These are phyloP conservation scores for Carcina quercana DNA, from an alignment of 2,888 invertebrate species.

Conservation along the genomic window DNA sequence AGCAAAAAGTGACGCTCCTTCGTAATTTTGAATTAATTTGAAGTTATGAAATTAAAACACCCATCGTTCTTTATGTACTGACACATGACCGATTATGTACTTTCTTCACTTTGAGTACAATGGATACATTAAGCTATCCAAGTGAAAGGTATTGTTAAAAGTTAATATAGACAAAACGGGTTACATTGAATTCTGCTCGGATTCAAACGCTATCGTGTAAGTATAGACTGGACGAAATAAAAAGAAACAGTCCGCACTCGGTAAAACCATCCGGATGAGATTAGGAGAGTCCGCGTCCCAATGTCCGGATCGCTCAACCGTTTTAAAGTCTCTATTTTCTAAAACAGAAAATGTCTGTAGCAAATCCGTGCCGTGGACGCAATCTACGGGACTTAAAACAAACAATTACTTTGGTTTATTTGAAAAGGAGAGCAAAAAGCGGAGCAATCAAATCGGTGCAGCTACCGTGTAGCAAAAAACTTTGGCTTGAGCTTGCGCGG, in stretches of 20 bases:
- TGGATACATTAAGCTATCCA: too few relatives aligned
- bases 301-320: slow-evolving; percentile 40
- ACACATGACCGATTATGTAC: too few relatives aligned
- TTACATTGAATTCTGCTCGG: slow-evolving; percentile 14
- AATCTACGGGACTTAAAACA: slow-evolving; percentile 69
- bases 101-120: too few relatives aligned
- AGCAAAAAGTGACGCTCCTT: slow-evolving; percentile 55
- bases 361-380: slow-evolving; percentile 62
- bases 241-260: too few relatives aligned
- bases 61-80: too few relatives aligned
- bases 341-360: slow-evolving; percentile 57
- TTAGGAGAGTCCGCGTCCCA: slow-evolving; percentile 21
- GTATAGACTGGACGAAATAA: too few relatives aligned
- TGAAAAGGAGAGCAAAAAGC: slow-evolving; percentile 65
- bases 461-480: slow-evolving; percentile 66
- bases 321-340: slow-evolving; percentile 64
- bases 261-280: slow-evolving; percentile 13
- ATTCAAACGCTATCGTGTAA: neutral
- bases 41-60: slow-evolving; percentile 49
- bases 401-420: slow-evolving; percentile 72
- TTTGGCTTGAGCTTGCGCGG: slow-evolving; percentile 41
- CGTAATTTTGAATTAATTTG: slow-evolving; percentile 66
- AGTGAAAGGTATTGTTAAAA: slow-evolving; percentile 9
- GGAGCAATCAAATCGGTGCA: slow-evolving; percentile 67
- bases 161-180: slow-evolving; percentile 20